Conservation (phyloP, 1,140 invertebrate species). For the Nasonia vitripennis region DNA sequence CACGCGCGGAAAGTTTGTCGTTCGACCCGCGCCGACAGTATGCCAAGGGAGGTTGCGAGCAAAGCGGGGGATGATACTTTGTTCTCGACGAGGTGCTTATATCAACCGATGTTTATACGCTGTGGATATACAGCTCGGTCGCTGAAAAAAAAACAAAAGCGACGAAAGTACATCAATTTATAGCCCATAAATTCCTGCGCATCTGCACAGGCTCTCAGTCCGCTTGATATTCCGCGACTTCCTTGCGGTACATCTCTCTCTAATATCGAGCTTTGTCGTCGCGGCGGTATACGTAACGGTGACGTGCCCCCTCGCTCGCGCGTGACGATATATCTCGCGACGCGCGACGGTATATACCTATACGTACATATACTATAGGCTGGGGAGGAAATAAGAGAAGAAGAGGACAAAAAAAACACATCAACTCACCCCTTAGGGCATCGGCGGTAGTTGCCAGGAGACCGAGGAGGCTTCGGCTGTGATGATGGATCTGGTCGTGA, state of each 20-base stretch:
- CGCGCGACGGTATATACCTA: background rate
- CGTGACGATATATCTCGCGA: background rate
- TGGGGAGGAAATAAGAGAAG: slow-evolving; percentile 42
- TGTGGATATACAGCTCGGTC: too few relatives aligned
- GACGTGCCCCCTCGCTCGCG: background rate
- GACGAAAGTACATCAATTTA: background rate
- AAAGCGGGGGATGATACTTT: background rate
- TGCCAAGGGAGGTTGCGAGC: too few relatives aligned
- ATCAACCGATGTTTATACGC: background rate
- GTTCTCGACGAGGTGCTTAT: background rate
- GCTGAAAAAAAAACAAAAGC: background rate
- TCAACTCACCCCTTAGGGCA: slow-evolving; percentile 78
- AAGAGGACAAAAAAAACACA: slow-evolving; percentile 15
- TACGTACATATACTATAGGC: too few relatives aligned
- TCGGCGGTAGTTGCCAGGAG: slow-evolving; percentile 79
- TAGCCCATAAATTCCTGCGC: background rate
- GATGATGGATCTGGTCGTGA: slow-evolving; percentile 76
- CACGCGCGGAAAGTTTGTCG: too few relatives aligned
- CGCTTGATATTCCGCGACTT: background rate
- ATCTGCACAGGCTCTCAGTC: background rate
- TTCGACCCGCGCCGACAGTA: too few relatives aligned
- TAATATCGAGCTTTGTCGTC: background rate
- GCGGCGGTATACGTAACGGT: background rate
- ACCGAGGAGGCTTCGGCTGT: slow-evolving; percentile 79
- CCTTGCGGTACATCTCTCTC: background rate